Percentiles rank a stretch among this genome's conserved stretches.
Evolutionary conservation across 2,113 vertebrate genomes (phyloP).

Genomic region (Vombatus ursinus): DNA sequence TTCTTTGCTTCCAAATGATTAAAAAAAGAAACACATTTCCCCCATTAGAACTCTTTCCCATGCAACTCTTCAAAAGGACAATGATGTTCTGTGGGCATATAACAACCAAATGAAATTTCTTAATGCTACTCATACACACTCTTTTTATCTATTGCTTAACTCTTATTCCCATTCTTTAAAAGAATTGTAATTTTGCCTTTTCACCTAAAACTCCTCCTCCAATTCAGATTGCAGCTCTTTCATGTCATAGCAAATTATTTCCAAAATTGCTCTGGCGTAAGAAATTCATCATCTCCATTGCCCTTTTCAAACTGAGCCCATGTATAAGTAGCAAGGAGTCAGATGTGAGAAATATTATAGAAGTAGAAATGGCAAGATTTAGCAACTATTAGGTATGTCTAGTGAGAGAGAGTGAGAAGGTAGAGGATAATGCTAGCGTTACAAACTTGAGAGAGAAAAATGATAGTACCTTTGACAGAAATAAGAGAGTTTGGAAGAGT

Average conservation of each 20-base stretch:
- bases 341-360: neutral
- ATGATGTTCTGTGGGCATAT: neutral
- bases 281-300: neutral
- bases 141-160: neutral
- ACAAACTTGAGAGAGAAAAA: neutral
- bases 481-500: neutral
- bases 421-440: neutral
- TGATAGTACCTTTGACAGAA: neutral
- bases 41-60: neutral
- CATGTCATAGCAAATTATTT: neutral
- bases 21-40: neutral
- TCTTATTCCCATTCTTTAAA: neutral
- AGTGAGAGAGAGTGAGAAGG: neutral
- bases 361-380: neutral
- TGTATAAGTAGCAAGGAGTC: neutral
- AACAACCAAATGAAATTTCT: neutral
- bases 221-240: neutral
- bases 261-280: neutral
- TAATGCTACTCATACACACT: neutral
- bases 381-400: neutral
- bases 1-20: neutral
- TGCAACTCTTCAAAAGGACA: neutral
- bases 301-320: neutral
- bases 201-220: neutral
- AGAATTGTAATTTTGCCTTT: neutral